These are phyloP conservation scores for Catagonus wagneri DNA, from an alignment of 2,113 vertebrate species.

Conservation along the genomic window DNA sequence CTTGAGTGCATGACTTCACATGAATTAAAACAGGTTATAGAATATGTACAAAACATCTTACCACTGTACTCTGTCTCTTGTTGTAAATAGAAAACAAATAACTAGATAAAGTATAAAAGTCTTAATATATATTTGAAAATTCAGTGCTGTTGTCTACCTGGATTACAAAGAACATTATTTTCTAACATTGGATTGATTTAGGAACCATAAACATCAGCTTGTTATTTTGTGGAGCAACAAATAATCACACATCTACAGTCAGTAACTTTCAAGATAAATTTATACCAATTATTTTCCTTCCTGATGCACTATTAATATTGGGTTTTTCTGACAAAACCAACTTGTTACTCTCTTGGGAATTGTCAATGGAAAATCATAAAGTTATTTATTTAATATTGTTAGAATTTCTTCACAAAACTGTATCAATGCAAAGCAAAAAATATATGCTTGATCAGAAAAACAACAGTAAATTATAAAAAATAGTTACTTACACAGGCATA, in stretches of 20 bases:
- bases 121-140: not conserved
- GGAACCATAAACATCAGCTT: not conserved
- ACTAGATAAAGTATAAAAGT: not conserved
- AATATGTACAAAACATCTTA: not conserved
- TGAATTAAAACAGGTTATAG: not conserved
- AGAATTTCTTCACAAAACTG: not conserved
- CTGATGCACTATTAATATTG: not conserved
- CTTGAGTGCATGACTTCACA: not conserved
- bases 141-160: not conserved
- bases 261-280: not conserved
- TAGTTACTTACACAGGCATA: not conserved
- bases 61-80: not conserved
- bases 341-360: not conserved
- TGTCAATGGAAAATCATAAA: not conserved
- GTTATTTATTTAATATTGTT: not conserved
- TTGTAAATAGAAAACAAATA: slow-evolving; percentile 27
- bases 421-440: not conserved
- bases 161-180: not conserved
- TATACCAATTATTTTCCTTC: not conserved
- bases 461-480: not conserved
- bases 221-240: slow-evolving; percentile 7
- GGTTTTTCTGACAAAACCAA: not conserved
- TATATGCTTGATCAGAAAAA: not conserved
- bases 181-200: not conserved
- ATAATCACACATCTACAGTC: not conserved